phyloP scores from a whole-genome alignment of 2,113 vertebrate genomes.

The Megaceryle maxima region DNA sequence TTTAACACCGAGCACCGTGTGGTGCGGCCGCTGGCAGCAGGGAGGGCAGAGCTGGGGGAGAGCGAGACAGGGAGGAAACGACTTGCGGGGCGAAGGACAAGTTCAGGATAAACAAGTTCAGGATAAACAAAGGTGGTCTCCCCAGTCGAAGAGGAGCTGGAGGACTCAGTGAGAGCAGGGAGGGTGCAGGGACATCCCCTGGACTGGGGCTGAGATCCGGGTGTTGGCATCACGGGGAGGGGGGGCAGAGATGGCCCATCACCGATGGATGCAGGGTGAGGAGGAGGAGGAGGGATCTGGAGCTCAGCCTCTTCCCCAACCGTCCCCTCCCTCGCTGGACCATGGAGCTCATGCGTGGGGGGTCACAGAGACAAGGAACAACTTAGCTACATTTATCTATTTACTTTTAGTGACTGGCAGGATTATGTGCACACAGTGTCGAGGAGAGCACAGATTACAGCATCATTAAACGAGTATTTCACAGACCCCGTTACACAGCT shows the following conservation, averaged over 20 bases:
- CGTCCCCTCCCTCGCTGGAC: no score
- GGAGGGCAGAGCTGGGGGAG: not conserved
- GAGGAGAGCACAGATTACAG: not conserved
- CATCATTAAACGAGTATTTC: not conserved
- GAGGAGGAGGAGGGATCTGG: not conserved
- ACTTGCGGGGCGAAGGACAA: not conserved
- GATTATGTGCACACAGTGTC: not conserved
- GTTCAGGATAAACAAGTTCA: not conserved
- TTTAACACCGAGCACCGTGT: not conserved
- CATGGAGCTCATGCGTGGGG: rapidly evolving
- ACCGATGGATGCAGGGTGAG: not conserved
- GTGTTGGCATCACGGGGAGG: not conserved
- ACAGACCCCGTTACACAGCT: no score
- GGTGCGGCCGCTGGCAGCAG: not conserved
- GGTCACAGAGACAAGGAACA: not conserved
- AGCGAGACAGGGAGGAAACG: not conserved
- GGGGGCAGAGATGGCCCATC: rapidly evolving
- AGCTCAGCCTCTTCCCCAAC: not conserved
- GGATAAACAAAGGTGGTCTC: not conserved
- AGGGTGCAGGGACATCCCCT: not conserved
- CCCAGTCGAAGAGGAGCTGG: not conserved
- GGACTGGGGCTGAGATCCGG: rapidly evolving
- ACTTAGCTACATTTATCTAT: not conserved
- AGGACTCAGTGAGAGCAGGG: not conserved
- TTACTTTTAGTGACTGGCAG: not conserved